Base-by-base conservation (phyloP, 1,140 invertebrate species). In the Eciton burchellii region DNA sequence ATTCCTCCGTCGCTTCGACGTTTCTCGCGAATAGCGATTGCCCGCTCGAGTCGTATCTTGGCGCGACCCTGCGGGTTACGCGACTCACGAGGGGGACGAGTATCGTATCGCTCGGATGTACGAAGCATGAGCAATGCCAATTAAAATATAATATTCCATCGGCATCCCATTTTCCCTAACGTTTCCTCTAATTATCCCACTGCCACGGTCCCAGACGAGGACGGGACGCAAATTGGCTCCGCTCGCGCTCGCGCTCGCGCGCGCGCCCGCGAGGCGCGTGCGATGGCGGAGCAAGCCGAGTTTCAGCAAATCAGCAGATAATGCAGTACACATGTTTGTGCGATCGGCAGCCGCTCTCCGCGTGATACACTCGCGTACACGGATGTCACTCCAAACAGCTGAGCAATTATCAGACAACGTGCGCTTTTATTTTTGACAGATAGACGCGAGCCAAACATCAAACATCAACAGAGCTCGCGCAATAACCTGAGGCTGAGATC, bases 291-390 rank as follows among this genome's bases (percentile, higher is more conserved):
- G n/a, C 54, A 52, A 66, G 59, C 83, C 68, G 45, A 81, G 56
- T 84, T 87, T 87, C 82, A 72, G 41, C 70, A 84, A 84, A 81
- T 84, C 73, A 84, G 86, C 84, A 85, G 70, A 88, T 85, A 47
- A 65, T 70, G 21, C 21, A 9, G 8, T 35, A 81, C 60, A 59
- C 71, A 68, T 85, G 84, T 88, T 85, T 83, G 83, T 84, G 14
- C 35, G 45, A 54, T 63, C 29, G 43, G 71, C 81, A 85, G 81
- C 57, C 81, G 84, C 54, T 88, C 52, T 73, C 29, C 74, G 71
- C 81, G 84, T 88, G 81, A 81, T 65, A 26, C 43, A 12, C 43
- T 26, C 54, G 16, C 49, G n/a, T n/a, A n/a, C n/a, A 72, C 24
- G 62, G 24, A 81, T 74, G 26, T 85, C 62, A 83, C 60, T 41